Conservation (phyloP, 2,888 invertebrate genomes). For the Sacculina carcini region DNA sequence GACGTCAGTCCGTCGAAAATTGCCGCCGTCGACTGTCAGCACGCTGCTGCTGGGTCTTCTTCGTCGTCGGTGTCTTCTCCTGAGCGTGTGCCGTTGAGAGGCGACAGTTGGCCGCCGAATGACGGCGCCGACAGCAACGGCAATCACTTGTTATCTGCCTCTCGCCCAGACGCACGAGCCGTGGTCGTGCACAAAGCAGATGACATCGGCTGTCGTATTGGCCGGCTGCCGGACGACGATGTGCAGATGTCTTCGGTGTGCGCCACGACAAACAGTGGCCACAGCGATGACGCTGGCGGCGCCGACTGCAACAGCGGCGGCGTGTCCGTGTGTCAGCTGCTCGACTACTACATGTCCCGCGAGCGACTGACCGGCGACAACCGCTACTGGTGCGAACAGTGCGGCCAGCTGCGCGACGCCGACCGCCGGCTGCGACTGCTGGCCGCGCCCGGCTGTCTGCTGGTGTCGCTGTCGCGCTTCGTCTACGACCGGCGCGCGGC, state of each 20-base stretch:
- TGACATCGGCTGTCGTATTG: no score
- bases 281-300: slow-evolving; percentile 4
- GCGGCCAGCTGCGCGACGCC: slow-evolving; percentile 45
- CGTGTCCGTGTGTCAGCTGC: slow-evolving; percentile 39
- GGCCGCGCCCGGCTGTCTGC: slow-evolving; percentile 45
- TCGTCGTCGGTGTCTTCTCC: no score
- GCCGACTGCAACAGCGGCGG: slow-evolving; percentile 18
- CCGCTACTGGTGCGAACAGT: slow-evolving; percentile 50
- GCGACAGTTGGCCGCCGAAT: neutral
- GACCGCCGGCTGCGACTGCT: slow-evolving; percentile 39
- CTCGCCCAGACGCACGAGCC: neutral
- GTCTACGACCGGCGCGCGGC: slow-evolving; percentile 40
- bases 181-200: neutral
- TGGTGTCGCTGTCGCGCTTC: slow-evolving; percentile 55
- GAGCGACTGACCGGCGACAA: slow-evolving; percentile 55
- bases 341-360: slow-evolving; percentile 46
- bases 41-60: no score
- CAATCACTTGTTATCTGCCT: neutral
- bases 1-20: no score
- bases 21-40: no score
- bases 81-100: no score
- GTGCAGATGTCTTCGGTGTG: no score
- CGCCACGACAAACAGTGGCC: slow-evolving; percentile 5
- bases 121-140: neutral
- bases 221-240: no score